Evolutionary conservation across 2,113 vertebrate genomes (phyloP).

Genomic region (Tragelaphus buxtoni): DNA sequence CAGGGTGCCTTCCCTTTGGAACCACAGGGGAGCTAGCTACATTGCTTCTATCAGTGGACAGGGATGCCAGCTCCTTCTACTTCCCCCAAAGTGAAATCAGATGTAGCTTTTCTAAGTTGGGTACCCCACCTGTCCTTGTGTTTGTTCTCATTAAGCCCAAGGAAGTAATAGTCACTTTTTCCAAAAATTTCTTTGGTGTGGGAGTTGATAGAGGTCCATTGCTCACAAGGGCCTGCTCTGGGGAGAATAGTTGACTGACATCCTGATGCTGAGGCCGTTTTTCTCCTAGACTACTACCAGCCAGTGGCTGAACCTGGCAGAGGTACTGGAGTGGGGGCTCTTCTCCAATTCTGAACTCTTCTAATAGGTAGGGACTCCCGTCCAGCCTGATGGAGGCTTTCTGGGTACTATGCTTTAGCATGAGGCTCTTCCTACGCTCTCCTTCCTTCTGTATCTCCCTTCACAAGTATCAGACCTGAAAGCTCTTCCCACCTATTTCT

Average conservation of each 20-base stretch:
- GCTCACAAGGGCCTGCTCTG: not conserved
- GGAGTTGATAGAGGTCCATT: not conserved
- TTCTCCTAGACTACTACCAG: not conserved
- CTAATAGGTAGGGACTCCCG: not conserved
- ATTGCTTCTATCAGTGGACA: not conserved
- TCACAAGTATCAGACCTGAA: not conserved
- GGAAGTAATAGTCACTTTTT: not conserved
- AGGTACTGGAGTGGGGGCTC: accelerated
- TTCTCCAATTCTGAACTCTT: not conserved
- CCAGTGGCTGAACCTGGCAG: not conserved
- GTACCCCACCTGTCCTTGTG: not conserved
- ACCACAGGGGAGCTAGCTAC: not conserved
- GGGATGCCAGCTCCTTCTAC: not conserved
- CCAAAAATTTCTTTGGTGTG: not conserved
- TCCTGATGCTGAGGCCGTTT: too few species aligned
- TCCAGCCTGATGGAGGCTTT: not conserved
- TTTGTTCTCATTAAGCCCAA: not conserved
- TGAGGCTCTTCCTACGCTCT: not conserved
- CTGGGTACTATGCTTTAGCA: not conserved
- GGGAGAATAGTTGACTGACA: not conserved
- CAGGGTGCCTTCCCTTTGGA: not conserved
- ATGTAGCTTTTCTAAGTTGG: not conserved
- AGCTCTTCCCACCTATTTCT: not conserved
- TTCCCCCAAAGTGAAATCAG: not conserved
- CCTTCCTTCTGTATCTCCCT: not conserved